Evolutionary conservation across 2,797 vertebrate genomes (phyloP), one percentile per base, ranked within the genome.

Genomic region (Sebastes kiyomatsui): DNA sequence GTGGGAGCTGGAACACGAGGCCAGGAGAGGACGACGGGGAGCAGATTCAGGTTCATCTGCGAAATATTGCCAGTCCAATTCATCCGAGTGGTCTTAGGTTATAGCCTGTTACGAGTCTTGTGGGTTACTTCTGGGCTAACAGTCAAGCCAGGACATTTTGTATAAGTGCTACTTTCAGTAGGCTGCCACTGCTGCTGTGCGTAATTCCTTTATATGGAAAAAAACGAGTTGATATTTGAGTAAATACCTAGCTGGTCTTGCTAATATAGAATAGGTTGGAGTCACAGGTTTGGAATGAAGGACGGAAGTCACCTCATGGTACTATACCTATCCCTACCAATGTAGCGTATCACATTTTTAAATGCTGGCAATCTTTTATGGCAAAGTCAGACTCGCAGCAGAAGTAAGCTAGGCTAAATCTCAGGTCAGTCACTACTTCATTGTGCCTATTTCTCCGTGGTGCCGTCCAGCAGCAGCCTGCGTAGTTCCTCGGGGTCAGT

Each of bases 401-500:
- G 28, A 33, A 49, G 4, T 16, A 27, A 75, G 13, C 49, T 58
- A 65, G 3, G 58, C 61, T 46, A 25, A 2, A 9, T 27, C 4
- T 72, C 38, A 7, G 30, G 30, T 62, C 61, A 20, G 20, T 13
- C 20, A 10, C 14, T 7, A 13, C 20, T 54, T 88, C 56, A 85
- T 12, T 81, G 38, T 10, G 70, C 11, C 52, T 22, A 55, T 3
- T 2, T 22, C 3, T 75, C 77, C 0, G 18, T 3, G 22, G 12
- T 58, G 6, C 72, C 95, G 0, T 94, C 92, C 80, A 95, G 92
- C 69, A 99, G 95, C 18, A 96, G 91, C 65, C 91, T 94, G 20
- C 92, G 94, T n/a, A 99, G 94, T 35, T 98, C 97, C 75, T 94
- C 93, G 23, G 96, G 93, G 8, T 97, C 96, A 0, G 96, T 97